Conservation (phyloP, 2,113 vertebrate species). For the Peromyscus leucopus region DNA sequence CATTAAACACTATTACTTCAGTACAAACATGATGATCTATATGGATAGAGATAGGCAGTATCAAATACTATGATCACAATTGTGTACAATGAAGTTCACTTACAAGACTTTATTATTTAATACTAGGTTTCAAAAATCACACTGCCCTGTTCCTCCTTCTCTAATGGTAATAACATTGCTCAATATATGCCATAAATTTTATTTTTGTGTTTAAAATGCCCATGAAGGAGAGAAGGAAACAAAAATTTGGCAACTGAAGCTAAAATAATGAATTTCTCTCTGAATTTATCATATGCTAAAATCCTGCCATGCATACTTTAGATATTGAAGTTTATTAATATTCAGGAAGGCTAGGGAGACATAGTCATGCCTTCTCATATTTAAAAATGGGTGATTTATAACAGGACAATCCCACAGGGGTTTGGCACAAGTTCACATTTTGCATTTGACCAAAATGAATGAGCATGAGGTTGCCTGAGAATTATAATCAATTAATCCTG, state of each 20-base stretch:
- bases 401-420: not conserved
- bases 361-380: not conserved
- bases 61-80: not conserved
- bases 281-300: not conserved
- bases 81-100: not conserved
- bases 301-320: not conserved
- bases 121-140: not conserved
- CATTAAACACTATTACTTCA: not conserved
- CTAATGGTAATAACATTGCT: not conserved
- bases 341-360: not conserved
- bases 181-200: not conserved
- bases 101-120: not conserved
- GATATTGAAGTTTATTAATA: not conserved
- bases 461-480: not conserved
- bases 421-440: not conserved
- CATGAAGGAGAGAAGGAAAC: not conserved
- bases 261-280: not conserved
- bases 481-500: not conserved
- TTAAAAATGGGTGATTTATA: not conserved
- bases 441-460: slow-evolving; percentile 24
- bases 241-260: not conserved
- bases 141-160: not conserved
- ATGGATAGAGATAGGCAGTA: not conserved
- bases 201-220: not conserved
- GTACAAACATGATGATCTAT: not conserved